Base-by-base conservation (phyloP, 2,888 invertebrate species). In the Congeria kusceri region DNA sequence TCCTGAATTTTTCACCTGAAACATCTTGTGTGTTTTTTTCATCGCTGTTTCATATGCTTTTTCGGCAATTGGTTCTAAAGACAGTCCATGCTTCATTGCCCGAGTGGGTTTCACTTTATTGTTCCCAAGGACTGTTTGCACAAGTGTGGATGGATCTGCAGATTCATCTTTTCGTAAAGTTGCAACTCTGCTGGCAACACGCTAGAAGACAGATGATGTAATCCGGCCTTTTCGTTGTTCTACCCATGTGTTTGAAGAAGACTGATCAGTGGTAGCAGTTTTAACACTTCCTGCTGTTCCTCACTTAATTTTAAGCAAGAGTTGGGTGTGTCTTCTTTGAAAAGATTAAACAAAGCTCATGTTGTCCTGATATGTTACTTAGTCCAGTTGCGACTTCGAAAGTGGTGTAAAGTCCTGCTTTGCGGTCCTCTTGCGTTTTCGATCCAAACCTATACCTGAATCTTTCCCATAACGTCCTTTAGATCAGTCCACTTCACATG, bases 71-170 rank as follows among this genome's bases (percentile, higher is more conserved):
- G 70, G 62, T 46, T 77, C 77, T 29, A 77, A 13, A 3, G 73
- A 77, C 18, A 77, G 44, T n/a, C 80, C 77, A 70, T 80, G 77
- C 46, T 80, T 80, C 80, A 80, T 80, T 28, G 77, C 80, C 39
- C 58, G 57, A n/a, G 68, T 76, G 32, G 28, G 49, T 5, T 20
- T n/a, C 15, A 13, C 13, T 4, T n/a, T 13, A 15, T 32, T 49
- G n/a, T 67, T 1, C 0, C 80, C 80, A 28, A 80, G 27, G 3
- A 80, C n/a, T 9, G 56, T 46, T 1, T 62, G n/a, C 7, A 76
- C 58, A 27, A 69, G 49, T 27, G n/a, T 3, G 13, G 59, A 25
- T 15, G 61, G 20, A 13, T 69, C 61, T 3, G n/a, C 47, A 27
- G 7, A 13, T 11, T n/a, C 18, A 18, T 69, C 23, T 15, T 69